Evolutionary conservation across 2,797 vertebrate genomes (phyloP).

Genomic region (Microchirus variegatus): DNA sequence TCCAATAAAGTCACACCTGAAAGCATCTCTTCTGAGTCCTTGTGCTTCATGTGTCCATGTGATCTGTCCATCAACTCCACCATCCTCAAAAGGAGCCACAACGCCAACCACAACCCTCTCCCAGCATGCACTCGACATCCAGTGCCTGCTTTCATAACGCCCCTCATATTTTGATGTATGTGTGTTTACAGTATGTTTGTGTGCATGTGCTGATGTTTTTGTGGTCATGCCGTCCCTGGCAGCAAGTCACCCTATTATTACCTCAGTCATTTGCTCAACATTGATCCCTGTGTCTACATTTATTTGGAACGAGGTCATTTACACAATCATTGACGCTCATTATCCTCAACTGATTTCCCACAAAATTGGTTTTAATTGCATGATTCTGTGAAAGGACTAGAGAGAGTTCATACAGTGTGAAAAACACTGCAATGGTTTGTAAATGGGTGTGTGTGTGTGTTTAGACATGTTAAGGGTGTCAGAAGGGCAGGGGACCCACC

Average conservation of each 20-base stretch:
- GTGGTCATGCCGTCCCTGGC: conserved; percentile 27
- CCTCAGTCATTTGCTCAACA: neutral
- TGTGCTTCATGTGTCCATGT: conserved; percentile 88
- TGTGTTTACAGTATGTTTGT: conserved; percentile 26
- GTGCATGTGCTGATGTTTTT: conserved; percentile 47
- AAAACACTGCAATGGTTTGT: conserved; percentile 37
- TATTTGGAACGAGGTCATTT: conserved; percentile 3
- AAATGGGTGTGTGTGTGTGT: conserved; percentile 67
- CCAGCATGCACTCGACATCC: conserved; percentile 72
- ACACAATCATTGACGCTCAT: neutral
- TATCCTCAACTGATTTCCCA: neutral
- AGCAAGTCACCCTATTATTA: conserved; percentile 24
- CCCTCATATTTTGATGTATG: conserved; percentile 46
- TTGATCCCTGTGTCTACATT: conserved; percentile 4
- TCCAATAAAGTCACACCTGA: conserved; percentile 85
- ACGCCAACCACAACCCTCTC: conserved; percentile 39
- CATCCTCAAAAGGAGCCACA: conserved; percentile 62
- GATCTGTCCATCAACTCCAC: conserved; percentile 82
- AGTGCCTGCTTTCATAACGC: conserved; percentile 59
- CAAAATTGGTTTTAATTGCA: conserved; percentile 1
- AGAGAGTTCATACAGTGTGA: conserved; percentile 7
- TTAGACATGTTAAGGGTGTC: conserved; percentile 94
- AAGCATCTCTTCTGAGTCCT: conserved; percentile 85
- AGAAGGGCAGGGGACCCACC: conserved; percentile 89
- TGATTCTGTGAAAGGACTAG: conserved; percentile 5